Evolutionary conservation across 2,113 vertebrate species (phyloP), one percentile per base, ranked within the genome.

Genomic region (Motacilla tschutschensis): DNA sequence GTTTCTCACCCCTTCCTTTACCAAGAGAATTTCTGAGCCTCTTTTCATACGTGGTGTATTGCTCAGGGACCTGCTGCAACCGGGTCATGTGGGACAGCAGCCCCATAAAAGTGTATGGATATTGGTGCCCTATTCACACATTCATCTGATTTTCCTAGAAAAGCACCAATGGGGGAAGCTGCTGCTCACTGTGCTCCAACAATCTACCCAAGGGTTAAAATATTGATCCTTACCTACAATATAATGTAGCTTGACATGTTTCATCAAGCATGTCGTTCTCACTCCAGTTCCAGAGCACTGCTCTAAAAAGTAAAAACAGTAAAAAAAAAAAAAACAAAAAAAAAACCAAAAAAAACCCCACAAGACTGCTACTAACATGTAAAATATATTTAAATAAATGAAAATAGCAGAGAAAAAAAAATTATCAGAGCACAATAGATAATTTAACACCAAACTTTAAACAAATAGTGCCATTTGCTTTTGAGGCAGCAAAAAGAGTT

Each of bases 401-500:
- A 62, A 90, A 93, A 67, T 8, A 62, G 15, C 16, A 57, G 26
- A n/a, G 44, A 36, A 73, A 64, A 72, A 57, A 33, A 55, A 33
- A 7, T 6, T 26, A 12, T 58, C 14, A 8, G 3, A 12, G 9
- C 31, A 93, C 74, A 89, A 90, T 14, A 71, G 65, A 87, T 83
- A 90, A 47, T 91, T 91, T 88, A 92, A 63, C 69, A 31, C 59
- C 46, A 85, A 74, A 80, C 44, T 93, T 95, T 89, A 67, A 91
- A 84, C 22, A 44, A 92, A 93, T 71, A 38, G 20, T 75, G 50
- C 48, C 17, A 12, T 93, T 95, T 19, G 7, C 76, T 91, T 91
- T 92, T 86, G 44, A 54, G 12, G 60, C 92, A 90, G 85, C 92
- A 73, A 93, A 90, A 88, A 63, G 59, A 92, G 86, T 88, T 94